phyloP scores from a whole-genome alignment of 2,113 vertebrate species.

The Megalops atlanticus region DNA sequence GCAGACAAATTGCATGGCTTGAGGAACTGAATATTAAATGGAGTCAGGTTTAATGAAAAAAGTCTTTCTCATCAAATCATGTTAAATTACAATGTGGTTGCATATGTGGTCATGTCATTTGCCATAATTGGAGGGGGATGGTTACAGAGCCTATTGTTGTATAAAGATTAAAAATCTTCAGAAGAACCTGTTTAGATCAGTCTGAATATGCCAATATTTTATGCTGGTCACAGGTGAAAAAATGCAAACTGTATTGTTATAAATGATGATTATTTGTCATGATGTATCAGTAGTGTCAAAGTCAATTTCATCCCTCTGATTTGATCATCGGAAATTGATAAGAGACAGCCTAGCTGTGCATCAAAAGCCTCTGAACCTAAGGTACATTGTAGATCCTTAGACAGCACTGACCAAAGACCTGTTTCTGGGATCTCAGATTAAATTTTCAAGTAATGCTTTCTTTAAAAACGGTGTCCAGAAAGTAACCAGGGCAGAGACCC shows the following conservation, averaged over 20 bases:
- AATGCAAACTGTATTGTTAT: neutral
- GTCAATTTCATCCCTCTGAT: too few relatives aligned
- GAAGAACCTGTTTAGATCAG: neutral
- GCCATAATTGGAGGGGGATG: neutral
- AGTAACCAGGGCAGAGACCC: neutral
- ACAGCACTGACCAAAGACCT: too few relatives aligned
- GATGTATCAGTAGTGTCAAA: neutral
- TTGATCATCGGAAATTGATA: too few relatives aligned
- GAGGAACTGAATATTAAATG: conserved; percentile 7
- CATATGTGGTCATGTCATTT: conserved; percentile 4
- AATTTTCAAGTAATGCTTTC: neutral
- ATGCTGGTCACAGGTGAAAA: neutral
- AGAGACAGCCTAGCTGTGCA: too few relatives aligned
- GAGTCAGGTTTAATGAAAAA: conserved; percentile 5
- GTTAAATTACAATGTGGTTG: neutral
- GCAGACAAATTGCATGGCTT: conserved; percentile 5
- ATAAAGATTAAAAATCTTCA: neutral
- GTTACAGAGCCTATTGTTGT: neutral
- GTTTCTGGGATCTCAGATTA: neutral
- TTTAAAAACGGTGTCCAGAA: neutral
- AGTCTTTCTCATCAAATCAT: neutral
- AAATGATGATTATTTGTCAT: neutral
- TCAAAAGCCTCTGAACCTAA: neutral
- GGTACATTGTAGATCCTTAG: too few relatives aligned
- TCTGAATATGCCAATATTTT: neutral